Evolutionary conservation across 2,888 invertebrate genomes (phyloP).

Genomic region (Andrena hattorfiana): DNA sequence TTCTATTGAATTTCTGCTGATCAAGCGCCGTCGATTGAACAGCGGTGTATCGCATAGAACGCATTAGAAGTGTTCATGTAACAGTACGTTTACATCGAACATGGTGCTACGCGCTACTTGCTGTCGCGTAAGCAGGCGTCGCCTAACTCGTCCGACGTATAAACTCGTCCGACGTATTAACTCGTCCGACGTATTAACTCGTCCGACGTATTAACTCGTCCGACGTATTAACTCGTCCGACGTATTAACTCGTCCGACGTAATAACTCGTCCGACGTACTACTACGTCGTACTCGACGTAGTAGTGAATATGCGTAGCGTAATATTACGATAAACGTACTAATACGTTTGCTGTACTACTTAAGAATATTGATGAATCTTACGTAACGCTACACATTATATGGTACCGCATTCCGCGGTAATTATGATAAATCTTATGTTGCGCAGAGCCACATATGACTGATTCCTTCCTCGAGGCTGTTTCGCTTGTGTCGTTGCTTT

Average conservation of each 20-base stretch:
- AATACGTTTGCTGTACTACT: background rate
- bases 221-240: background rate
- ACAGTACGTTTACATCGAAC: background rate
- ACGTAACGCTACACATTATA: background rate
- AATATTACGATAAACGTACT: no score
- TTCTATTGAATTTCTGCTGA: slow-evolving; percentile 10
- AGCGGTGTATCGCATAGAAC: background rate
- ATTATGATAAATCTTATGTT: background rate
- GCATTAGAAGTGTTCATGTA: slow-evolving; percentile 2
- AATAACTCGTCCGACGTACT: background rate
- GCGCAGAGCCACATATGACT: background rate
- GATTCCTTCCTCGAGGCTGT: background rate
- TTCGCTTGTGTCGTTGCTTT: background rate
- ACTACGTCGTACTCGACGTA: no score
- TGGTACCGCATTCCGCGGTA: background rate
- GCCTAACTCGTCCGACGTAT: background rate
- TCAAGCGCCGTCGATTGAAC: background rate
- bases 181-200: background rate
- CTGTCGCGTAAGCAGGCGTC: background rate
- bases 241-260: background rate
- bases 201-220: background rate
- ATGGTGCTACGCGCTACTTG: background rate
- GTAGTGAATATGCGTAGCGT: no score
- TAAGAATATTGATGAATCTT: background rate
- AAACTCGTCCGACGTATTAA: background rate